Evolutionary conservation across 1,140 invertebrate genomes (phyloP).

Genomic region (Spodoptera frugiperda): DNA sequence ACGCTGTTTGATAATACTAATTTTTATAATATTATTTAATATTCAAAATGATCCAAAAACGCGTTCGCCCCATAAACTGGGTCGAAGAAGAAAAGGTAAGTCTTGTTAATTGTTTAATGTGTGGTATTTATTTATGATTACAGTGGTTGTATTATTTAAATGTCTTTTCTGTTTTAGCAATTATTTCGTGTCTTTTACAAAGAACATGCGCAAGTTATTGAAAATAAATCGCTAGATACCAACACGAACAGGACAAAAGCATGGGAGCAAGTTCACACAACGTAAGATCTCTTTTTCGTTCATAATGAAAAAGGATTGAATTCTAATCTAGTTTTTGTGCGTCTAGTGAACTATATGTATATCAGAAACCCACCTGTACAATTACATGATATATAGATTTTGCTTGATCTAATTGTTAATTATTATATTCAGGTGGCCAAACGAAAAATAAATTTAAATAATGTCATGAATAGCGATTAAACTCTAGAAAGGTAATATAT

Average conservation of each 20-base stretch:
- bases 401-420: slow-evolving; percentile 2
- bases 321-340: no score
- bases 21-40: no score
- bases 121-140: no score
- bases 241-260: slow-evolving; percentile 31
- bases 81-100: no score
- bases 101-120: no score
- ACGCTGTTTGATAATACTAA: no score
- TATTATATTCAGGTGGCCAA: slow-evolving; percentile 65
- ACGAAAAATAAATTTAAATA: slow-evolving; percentile 15
- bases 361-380: no score
- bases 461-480: neutral
- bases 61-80: no score
- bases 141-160: neutral
- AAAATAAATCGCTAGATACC: slow-evolving; percentile 42
- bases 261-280: slow-evolving; percentile 39
- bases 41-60: no score
- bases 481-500: neutral
- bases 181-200: slow-evolving; percentile 41
- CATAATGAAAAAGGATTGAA: neutral
- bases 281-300: neutral
- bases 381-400: no score
- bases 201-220: slow-evolving; percentile 36
- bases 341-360: no score
- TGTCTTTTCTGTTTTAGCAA: slow-evolving; percentile 41